phyloP scores from a whole-genome alignment of 2,113 vertebrate genomes.

The Glaucidium brasilianum region DNA sequence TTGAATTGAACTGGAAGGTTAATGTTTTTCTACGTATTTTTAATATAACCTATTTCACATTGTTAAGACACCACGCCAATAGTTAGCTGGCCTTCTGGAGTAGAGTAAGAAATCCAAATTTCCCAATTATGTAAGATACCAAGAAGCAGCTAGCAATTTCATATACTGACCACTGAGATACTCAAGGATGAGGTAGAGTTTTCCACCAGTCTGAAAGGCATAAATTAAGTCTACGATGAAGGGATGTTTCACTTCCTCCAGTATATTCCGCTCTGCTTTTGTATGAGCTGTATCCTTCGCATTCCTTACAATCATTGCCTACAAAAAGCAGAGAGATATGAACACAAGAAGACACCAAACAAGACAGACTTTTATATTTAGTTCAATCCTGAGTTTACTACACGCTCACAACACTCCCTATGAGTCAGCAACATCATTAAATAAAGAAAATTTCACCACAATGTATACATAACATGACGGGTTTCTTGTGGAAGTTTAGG shows the following conservation, averaged over 20 bases:
- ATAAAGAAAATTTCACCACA: not conserved
- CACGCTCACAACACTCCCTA: not conserved
- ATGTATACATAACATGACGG: not conserved
- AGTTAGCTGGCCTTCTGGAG: not conserved
- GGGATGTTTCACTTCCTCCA: constrained; percentile 98
- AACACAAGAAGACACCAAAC: constrained; percentile 12
- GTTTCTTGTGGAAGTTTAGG: not conserved
- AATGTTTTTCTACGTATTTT: not conserved
- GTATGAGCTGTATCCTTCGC: constrained; percentile 99
- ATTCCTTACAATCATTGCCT: constrained; percentile 98
- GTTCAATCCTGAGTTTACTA: not conserved
- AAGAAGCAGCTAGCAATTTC: not conserved
- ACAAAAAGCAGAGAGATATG: constrained; percentile 42
- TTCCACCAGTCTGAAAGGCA: constrained; percentile 98
- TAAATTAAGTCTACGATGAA: constrained; percentile 99
- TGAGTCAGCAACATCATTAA: not conserved
- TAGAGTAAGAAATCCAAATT: not conserved
- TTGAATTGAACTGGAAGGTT: not conserved
- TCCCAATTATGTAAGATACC: not conserved
- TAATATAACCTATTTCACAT: not conserved
- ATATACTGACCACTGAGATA: constrained; percentile 93
- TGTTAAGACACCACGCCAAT: not conserved
- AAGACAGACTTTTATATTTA: not conserved
- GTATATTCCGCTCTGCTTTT: constrained; percentile 95
- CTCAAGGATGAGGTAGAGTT: constrained; percentile 99